These are phyloP conservation scores for Parapsyche elsis DNA, from an alignment of 1,140 invertebrate genomes.

Conservation along the genomic window DNA sequence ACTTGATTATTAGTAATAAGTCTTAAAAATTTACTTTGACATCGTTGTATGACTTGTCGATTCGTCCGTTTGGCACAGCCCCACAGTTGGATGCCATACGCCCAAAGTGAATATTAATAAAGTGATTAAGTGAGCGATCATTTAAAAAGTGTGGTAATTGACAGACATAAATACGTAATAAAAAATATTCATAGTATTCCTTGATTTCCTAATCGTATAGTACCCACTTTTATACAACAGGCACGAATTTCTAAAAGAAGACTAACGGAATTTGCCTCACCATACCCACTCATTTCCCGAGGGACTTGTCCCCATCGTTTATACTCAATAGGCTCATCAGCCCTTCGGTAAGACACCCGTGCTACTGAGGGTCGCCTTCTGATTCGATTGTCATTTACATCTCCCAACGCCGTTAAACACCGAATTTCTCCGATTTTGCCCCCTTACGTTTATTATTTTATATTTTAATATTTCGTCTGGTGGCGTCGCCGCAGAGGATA, in stretches of 20 bases:
- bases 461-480: not conserved
- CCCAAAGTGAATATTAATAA: too few species aligned
- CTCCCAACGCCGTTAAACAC: not conserved
- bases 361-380: not conserved
- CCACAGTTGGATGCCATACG: too few species aligned
- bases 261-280: not conserved
- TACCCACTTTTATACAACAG: not conserved
- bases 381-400: conserved; percentile 24
- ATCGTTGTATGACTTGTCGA: too few species aligned
- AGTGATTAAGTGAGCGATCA: too few species aligned
- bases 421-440: not conserved
- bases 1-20: too few species aligned
- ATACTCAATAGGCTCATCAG: conserved; percentile 49
- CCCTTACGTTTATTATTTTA: not conserved
- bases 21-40: too few species aligned
- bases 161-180: too few species aligned
- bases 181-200: too few species aligned
- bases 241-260: conserved; percentile 1
- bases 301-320: conserved; percentile 30
- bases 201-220: not conserved
- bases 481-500: not conserved
- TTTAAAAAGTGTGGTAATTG: too few species aligned
- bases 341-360: not conserved
- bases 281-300: not conserved
- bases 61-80: too few species aligned